These are phyloP conservation scores for Semnornis frantzii DNA, from an alignment of 2,113 vertebrate genomes.

Conservation along the genomic window DNA sequence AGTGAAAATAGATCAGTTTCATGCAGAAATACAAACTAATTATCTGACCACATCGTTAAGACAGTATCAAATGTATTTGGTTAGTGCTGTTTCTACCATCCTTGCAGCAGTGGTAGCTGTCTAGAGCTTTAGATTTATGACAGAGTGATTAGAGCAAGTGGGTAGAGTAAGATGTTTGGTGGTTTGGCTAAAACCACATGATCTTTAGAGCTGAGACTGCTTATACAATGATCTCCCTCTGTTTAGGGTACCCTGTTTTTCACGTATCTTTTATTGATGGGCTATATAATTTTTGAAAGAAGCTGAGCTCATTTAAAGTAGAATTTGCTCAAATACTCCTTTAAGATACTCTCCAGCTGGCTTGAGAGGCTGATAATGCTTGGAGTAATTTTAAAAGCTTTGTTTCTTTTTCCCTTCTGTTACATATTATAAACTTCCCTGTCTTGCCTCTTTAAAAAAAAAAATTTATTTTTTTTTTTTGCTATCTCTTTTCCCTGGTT, in stretches of 20 bases:
- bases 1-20: neutral
- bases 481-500: neutral
- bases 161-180: neutral
- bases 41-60: neutral
- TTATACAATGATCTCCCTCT: neutral
- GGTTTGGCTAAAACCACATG: neutral
- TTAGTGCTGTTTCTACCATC: neutral
- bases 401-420: neutral
- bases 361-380: neutral
- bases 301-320: neutral
- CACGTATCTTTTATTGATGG: neutral
- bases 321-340: neutral
- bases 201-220: neutral
- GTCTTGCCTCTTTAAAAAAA: neutral
- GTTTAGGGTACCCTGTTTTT: neutral
- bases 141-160: neutral
- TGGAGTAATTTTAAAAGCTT: neutral
- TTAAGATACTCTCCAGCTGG: neutral
- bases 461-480: neutral
- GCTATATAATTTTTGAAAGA: neutral
- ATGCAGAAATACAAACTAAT: neutral
- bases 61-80: neutral
- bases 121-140: neutral
- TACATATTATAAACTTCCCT: neutral
- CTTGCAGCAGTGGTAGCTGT: neutral